These are phyloP conservation scores for Bellardia pandia DNA, from an alignment of 2,888 invertebrate genomes.

Conservation along the genomic window DNA sequence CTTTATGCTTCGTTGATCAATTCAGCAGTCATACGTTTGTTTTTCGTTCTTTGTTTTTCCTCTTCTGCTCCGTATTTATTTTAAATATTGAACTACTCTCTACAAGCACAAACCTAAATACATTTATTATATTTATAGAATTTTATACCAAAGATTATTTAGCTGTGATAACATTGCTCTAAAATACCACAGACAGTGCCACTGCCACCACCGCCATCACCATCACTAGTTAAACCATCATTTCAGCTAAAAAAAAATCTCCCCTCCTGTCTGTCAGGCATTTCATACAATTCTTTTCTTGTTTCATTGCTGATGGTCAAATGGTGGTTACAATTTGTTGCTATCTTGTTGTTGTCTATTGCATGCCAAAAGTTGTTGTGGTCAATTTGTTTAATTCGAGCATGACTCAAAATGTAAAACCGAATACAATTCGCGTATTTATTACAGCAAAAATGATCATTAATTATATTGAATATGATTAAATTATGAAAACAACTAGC, in stretches of 20 bases:
- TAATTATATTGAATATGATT: constrained; percentile 71
- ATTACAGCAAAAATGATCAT: constrained; percentile 71
- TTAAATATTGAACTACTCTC: constrained; percentile 62
- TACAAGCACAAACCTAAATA: constrained; percentile 26
- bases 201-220: constrained; percentile 16
- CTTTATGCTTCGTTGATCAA: constrained; percentile 79
- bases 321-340: constrained; percentile 68
- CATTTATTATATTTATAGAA: constrained; percentile 63
- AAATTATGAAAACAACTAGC: constrained; percentile 31
- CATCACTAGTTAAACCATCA: constrained; percentile 42
- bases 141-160: constrained; percentile 79
- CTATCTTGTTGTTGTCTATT: constrained; percentile 41
- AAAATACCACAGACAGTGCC: constrained; percentile 74
- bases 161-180: constrained; percentile 81
- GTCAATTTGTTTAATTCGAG: constrained; percentile 73
- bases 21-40: constrained; percentile 70
- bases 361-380: constrained; percentile 71
- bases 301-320: constrained; percentile 71
- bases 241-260: constrained; percentile 14
- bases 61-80: constrained; percentile 19
- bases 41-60: neutral
- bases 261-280: constrained; percentile 27
- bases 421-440: constrained; percentile 72
- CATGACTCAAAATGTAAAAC: constrained; percentile 71
- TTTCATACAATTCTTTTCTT: constrained; percentile 37